Conservation (phyloP, 37 sponge, comb jelly and placozoan genomes). For the Spongilla lacustris region DNA sequence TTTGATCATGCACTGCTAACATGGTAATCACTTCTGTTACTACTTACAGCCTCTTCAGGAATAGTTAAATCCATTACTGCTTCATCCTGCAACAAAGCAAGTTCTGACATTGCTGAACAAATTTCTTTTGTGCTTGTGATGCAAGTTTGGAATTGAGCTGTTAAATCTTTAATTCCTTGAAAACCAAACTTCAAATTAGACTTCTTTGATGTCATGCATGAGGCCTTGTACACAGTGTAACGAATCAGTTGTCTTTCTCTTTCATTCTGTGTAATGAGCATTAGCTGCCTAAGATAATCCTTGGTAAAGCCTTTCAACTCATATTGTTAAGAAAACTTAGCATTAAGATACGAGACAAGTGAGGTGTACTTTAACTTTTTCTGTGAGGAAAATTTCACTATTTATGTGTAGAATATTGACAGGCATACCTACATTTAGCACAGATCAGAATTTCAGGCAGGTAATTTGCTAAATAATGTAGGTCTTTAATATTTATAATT, state of each 20-base stretch:
- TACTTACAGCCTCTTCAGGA: no score
- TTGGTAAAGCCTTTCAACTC: slow-evolving; percentile 7
- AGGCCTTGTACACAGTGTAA: slow-evolving; percentile 12
- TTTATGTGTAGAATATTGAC: not conserved
- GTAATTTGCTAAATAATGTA: no score
- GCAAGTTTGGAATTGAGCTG: slow-evolving; percentile 12
- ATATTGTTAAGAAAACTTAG: not conserved
- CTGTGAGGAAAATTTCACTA: not conserved
- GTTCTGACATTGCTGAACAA: slow-evolving; percentile 8
- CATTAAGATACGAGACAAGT: not conserved
- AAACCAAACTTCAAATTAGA: slow-evolving; percentile 33
- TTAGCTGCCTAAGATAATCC: not conserved
- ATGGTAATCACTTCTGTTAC: no score
- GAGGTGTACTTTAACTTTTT: slow-evolving; percentile 8
- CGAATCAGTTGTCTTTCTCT: slow-evolving; percentile 15
- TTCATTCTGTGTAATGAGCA: slow-evolving; percentile 20
- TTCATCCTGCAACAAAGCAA: slow-evolving; percentile 13
- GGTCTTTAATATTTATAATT: no score
- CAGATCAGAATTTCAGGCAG: no score
- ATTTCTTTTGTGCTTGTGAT: slow-evolving; percentile 3
- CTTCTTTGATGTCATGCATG: slow-evolving; percentile 11
- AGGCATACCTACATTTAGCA: slow-evolving; percentile 5
- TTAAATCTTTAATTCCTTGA: slow-evolving; percentile 7
- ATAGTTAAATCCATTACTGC: not conserved
- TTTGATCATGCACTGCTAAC: no score